These are phyloP conservation scores for Dione juno DNA, from an alignment of 2,888 invertebrate genomes.

Conservation along the genomic window DNA sequence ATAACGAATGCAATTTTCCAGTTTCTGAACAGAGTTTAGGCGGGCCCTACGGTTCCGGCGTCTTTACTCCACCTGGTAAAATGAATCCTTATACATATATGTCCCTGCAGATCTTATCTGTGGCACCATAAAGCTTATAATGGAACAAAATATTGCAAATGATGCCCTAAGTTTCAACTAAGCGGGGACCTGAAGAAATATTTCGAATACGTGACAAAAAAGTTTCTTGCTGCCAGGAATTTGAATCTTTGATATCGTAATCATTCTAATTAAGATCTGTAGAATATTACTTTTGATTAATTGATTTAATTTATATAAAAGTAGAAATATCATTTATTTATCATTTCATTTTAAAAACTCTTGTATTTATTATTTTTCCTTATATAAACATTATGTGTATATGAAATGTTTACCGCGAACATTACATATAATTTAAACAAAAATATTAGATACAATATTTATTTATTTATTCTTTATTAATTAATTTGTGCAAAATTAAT, in stretches of 20 bases:
- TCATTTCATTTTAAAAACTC: not conserved
- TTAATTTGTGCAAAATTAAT: too few relatives aligned
- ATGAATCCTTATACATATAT: conserved; percentile 27
- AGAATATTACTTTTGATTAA: conserved; percentile 12
- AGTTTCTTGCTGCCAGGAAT: conserved; percentile 34
- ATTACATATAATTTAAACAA: too few relatives aligned
- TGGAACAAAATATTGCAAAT: conserved; percentile 10
- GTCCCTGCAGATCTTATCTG: conserved; percentile 24
- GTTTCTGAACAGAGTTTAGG: conserved; percentile 78
- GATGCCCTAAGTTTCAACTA: conserved; percentile 23
- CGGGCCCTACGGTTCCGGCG: conserved; percentile 62
- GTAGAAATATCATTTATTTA: not conserved
- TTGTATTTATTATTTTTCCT: too few relatives aligned
- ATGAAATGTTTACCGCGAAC: too few relatives aligned
- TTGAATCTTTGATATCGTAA: conserved; percentile 32
- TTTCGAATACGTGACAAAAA: conserved; percentile 39
- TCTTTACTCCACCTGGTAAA: conserved; percentile 60
- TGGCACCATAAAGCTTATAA: conserved; percentile 21
- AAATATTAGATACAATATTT: too few relatives aligned
- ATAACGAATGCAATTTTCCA: conserved; percentile 84
- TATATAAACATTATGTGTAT: too few relatives aligned
- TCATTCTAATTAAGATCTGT: conserved; percentile 31
- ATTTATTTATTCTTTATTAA: too few relatives aligned
- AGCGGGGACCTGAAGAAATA: conserved; percentile 34
- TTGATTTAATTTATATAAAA: conserved; percentile 2